These are phyloP conservation scores for Eutrigla gurnardus DNA, from an alignment of 2,797 vertebrate species.

Conservation along the genomic window DNA sequence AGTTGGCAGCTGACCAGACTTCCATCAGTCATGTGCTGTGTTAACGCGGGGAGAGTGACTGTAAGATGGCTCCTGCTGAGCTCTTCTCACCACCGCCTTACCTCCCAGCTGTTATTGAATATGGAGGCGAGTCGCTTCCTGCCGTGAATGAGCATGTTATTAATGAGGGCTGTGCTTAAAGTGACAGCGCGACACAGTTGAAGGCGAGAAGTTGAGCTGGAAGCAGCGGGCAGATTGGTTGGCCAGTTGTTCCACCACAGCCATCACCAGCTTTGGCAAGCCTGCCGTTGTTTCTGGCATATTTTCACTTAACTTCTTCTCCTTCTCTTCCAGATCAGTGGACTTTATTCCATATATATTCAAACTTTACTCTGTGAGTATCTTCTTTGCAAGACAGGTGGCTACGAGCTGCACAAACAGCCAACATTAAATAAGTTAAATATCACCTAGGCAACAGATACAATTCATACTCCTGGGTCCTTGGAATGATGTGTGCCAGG, in stretches of 20 bases:
- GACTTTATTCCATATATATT: slow-evolving; percentile 92
- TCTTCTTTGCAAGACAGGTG: neutral
- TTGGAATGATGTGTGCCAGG: neutral
- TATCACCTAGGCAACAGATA: neutral
- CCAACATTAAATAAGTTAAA: neutral
- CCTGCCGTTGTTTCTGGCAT: slow-evolving; percentile 37
- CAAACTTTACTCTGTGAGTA: slow-evolving; percentile 90
- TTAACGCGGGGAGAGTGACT: slow-evolving; percentile 49
- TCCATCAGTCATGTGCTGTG: slow-evolving; percentile 56
- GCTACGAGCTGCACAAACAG: neutral
- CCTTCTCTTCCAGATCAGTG: slow-evolving; percentile 84
- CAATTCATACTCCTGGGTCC: neutral
- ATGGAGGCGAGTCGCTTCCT: slow-evolving; percentile 67
- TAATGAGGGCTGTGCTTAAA: slow-evolving; percentile 79
- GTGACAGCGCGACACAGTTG: slow-evolving; percentile 74
- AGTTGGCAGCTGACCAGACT: slow-evolving; percentile 63
- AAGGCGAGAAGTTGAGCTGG: slow-evolving; percentile 58
- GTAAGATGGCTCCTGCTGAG: slow-evolving; percentile 77
- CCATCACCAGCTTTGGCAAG: slow-evolving; percentile 48
- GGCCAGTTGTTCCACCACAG: slow-evolving; percentile 57
- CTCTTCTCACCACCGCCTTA: slow-evolving; percentile 61
- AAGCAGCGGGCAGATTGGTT: slow-evolving; percentile 57
- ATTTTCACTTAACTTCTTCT: slow-evolving; percentile 43
- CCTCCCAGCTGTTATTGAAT: slow-evolving; percentile 81
- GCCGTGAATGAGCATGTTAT: slow-evolving; percentile 80